phyloP scores from a whole-genome alignment of 1,140 invertebrate genomes.

The Proctacanthus coquilletti region DNA sequence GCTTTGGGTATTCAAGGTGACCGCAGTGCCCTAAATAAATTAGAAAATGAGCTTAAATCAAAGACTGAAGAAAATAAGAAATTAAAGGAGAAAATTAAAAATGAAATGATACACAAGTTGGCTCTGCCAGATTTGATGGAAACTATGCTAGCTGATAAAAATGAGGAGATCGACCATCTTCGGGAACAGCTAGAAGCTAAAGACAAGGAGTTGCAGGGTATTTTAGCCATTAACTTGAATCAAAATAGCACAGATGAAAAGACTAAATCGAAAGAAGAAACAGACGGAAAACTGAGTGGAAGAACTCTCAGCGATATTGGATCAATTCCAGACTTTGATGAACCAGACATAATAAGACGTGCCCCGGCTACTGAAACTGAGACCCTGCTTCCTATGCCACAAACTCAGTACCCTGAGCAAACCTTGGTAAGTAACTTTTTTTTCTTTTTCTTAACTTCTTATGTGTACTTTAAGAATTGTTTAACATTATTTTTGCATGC shows the following conservation, averaged over 20 bases:
- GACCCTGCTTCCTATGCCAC: conserved; percentile 4
- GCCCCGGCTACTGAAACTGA: conserved; percentile 18
- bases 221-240: conserved; percentile 11
- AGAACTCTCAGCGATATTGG: conserved; percentile 51
- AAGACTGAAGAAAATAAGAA: conserved; percentile 37
- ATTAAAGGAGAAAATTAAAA: conserved; percentile 33
- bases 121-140: conserved; percentile 41
- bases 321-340: conserved; percentile 51
- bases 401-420: conserved; percentile 14
- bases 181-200: conserved; percentile 32
- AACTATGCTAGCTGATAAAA: conserved; percentile 47
- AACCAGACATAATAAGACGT: conserved; percentile 37
- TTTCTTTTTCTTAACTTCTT: not conserved
- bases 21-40: conserved; percentile 35
- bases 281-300: conserved; percentile 34
- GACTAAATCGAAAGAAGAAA: conserved; percentile 22
- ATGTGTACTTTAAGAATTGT: not conserved
- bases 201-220: conserved; percentile 17
- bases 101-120: conserved; percentile 29
- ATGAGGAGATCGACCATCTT: conserved; percentile 47
- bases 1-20: conserved; percentile 20
- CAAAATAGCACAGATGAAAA: conserved; percentile 6
- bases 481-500: conserved; percentile 1
- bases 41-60: conserved; percentile 37
- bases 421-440: conserved; percentile 19